Evolutionary conservation across 2,113 vertebrate genomes (phyloP), one percentile per base, ranked within the genome.

Genomic region (Limanda limanda): DNA sequence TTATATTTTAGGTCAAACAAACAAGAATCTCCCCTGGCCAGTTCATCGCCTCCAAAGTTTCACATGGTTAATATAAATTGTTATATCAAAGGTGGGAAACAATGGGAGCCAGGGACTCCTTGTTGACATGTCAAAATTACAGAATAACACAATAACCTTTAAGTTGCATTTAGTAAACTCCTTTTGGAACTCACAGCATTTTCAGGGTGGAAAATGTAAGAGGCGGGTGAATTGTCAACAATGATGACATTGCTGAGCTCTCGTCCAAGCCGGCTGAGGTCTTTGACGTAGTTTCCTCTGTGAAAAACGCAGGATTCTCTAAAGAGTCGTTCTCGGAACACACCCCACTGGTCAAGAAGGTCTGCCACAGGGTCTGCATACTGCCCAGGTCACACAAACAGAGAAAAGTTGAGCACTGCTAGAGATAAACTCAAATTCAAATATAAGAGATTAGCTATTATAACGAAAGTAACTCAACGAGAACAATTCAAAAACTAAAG

Each of bases 161-260:
- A 12, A 18, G 37, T 21, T 45, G 52, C 64, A 31, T 71, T 51
- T 27, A 31, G 60, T 42, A 18, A n/a, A 1, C 12, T 8, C 1
- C 48, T 7, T 31, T 9, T 47, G 12, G 9, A 65, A 98, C 97
- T 97, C 73, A 99, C 98, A 93, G 98, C 98, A 78, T 99, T 99
- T 94, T 99, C 98, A 4, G 98, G 98, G 72, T 99, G 98, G 94
- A 99, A 99, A 95, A 98, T 98, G 92, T 99, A 99, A 6, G 98
- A 99, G 70, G 98, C 98, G 2, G 98, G 98, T 13, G 98, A 99
- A 85, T 99, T 99, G 93, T 99, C 98, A 8, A 99, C 94, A 9
- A 99, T 99, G 88, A 99, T 97, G 81, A 99, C 97, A 83, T 97
- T 98, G 91, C 88, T 96, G 94, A 99, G 96, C 89, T 99, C 97